phyloP scores from a whole-genome alignment of 2,888 invertebrate species.

The Thymelicus sylvestris region DNA sequence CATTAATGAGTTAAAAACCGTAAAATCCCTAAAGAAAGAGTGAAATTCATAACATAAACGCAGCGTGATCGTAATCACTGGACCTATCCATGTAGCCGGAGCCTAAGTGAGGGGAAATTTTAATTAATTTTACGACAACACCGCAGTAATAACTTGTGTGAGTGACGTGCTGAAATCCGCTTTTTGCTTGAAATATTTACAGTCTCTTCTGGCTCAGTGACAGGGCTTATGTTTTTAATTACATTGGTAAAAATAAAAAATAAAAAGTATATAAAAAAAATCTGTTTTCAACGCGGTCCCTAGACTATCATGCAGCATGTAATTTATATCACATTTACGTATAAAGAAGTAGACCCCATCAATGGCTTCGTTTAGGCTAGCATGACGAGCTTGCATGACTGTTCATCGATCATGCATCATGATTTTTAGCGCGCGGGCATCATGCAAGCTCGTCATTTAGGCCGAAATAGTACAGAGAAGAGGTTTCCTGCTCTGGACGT shows the following conservation, averaged over 20 bases:
- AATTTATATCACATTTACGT: too few relatives aligned
- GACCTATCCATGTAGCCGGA: background rate
- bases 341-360: too few relatives aligned
- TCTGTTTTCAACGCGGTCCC: background rate
- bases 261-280: too few relatives aligned
- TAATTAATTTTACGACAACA: slow-evolving; percentile 30
- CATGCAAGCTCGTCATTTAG: too few relatives aligned
- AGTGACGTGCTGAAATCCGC: slow-evolving; percentile 19
- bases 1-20: background rate
- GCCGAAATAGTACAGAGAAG: too few relatives aligned
- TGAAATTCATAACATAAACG: background rate
- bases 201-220: slow-evolving; percentile 3
- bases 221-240: background rate
- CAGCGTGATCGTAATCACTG: background rate
- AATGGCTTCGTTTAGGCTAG: too few relatives aligned
- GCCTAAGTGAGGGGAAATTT: slow-evolving; percentile 6
- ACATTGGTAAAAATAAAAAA: background rate
- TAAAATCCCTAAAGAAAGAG: background rate
- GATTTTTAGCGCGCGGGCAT: too few relatives aligned
- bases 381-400: too few relatives aligned
- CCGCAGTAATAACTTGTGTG: slow-evolving; percentile 24
- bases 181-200: slow-evolving; percentile 19
- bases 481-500: too few relatives aligned
- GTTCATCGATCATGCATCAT: too few relatives aligned
- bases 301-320: too few relatives aligned